Evolutionary conservation across 2,888 invertebrate species (phyloP).

Genomic region (Lasioglossum vierecki): DNA sequence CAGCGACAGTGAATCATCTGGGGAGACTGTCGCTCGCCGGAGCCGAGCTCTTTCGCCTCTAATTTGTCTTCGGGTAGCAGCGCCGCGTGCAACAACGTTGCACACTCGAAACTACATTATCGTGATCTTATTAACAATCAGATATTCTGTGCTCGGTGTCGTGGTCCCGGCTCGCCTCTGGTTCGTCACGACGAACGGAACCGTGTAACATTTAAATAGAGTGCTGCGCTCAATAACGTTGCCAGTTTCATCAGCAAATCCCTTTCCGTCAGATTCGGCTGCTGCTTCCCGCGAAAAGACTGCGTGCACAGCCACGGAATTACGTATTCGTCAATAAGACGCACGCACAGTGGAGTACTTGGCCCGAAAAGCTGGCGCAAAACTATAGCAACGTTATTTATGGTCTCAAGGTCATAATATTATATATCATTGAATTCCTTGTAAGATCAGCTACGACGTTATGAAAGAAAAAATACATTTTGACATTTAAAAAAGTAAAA

Average conservation of each 20-base stretch:
- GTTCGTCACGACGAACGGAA: conserved; percentile 11
- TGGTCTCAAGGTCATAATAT: too few relatives aligned
- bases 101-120: conserved; percentile 42
- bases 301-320: background rate
- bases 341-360: too few relatives aligned
- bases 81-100: conserved; percentile 26
- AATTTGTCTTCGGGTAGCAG: conserved; percentile 50
- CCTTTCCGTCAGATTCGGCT: conserved; percentile 2
- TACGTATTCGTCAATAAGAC: background rate
- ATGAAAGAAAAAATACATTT: too few relatives aligned
- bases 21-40: conserved; percentile 11
- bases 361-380: too few relatives aligned
- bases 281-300: background rate
- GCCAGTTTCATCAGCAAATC: conserved; percentile 21
- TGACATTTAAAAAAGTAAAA: too few relatives aligned
- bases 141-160: conserved; percentile 36
- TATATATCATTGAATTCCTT: too few relatives aligned
- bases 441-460: too few relatives aligned
- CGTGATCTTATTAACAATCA: conserved; percentile 55
- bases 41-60: conserved; percentile 39
- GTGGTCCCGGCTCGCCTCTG: background rate
- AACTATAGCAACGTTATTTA: too few relatives aligned
- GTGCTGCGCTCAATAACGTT: conserved; percentile 6
- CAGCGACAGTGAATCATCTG: conserved; percentile 44
- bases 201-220: conserved; percentile 31